These are phyloP conservation scores for Aegithalos caudatus DNA, from an alignment of 2,113 vertebrate species.

Conservation along the genomic window DNA sequence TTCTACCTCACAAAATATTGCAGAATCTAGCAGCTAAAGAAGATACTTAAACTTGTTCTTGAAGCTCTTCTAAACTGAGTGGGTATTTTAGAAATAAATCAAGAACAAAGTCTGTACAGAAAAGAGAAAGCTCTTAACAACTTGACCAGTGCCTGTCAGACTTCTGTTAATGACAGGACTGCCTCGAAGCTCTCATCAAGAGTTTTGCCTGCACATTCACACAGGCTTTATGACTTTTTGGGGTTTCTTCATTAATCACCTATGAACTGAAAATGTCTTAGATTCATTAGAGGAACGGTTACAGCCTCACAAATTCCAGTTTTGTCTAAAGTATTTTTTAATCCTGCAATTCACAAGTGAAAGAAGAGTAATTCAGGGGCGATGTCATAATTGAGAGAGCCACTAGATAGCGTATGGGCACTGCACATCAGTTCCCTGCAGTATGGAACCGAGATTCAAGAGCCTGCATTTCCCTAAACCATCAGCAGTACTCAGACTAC, in stretches of 20 bases:
- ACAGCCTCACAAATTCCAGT: not conserved
- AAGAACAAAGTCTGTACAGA: not conserved
- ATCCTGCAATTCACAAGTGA: not conserved
- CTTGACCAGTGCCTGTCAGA: not conserved
- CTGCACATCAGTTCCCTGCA: not conserved
- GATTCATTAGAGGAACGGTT: not conserved
- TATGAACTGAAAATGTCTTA: not conserved
- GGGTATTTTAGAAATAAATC: not conserved
- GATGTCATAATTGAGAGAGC: not conserved
- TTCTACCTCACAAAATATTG: not conserved
- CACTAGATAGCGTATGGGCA: constrained; percentile 44
- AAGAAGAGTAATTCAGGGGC: not conserved
- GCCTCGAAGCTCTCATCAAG: not conserved
- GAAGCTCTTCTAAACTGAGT: not conserved
- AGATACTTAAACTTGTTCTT: not conserved
- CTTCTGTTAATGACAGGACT: not conserved
- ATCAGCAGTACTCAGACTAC: not conserved
- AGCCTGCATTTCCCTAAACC: not conserved
- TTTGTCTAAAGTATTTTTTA: not conserved
- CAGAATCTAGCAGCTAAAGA: not conserved
- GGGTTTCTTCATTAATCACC: not conserved
- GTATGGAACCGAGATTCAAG: not conserved
- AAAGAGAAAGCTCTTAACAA: not conserved
- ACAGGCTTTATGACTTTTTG: not conserved
- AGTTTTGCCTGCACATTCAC: not conserved